phyloP scores from a whole-genome alignment of 2,797 vertebrate genomes.

The Channallabes apus region DNA sequence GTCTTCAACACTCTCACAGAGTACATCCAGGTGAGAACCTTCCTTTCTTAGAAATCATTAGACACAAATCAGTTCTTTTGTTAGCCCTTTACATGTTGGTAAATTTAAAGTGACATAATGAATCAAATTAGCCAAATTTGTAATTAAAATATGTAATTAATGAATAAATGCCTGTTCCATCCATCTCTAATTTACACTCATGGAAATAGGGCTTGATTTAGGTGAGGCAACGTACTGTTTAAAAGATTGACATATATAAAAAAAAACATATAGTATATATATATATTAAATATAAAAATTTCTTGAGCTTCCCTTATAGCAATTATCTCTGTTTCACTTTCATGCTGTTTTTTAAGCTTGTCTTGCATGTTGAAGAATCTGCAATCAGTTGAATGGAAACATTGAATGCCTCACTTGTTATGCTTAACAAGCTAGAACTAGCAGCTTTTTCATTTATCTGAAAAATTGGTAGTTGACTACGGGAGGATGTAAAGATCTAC shows the following conservation, averaged over 20 bases:
- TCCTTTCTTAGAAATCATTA: background rate
- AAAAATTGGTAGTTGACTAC: background rate
- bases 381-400: background rate
- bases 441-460: background rate
- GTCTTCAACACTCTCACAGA: slow-evolving; percentile 97
- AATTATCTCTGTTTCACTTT: background rate
- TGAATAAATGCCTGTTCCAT: background rate
- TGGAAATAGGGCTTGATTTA: background rate
- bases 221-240: background rate
- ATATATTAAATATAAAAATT: too few relatives aligned
- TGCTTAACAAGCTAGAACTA: background rate
- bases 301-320: background rate
- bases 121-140: background rate
- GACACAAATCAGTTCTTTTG: background rate
- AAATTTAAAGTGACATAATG: background rate
- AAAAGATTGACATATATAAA: background rate
- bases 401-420: background rate
- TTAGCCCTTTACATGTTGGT: background rate
- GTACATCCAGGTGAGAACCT: slow-evolving; percentile 86
- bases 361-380: background rate
- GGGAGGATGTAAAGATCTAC: background rate
- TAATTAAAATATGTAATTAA: background rate
- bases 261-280: too few relatives aligned
- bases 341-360: background rate
- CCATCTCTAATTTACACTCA: background rate